phyloP scores from a whole-genome alignment of 2,113 vertebrate genomes.

The Actenoides lindsayi region DNA sequence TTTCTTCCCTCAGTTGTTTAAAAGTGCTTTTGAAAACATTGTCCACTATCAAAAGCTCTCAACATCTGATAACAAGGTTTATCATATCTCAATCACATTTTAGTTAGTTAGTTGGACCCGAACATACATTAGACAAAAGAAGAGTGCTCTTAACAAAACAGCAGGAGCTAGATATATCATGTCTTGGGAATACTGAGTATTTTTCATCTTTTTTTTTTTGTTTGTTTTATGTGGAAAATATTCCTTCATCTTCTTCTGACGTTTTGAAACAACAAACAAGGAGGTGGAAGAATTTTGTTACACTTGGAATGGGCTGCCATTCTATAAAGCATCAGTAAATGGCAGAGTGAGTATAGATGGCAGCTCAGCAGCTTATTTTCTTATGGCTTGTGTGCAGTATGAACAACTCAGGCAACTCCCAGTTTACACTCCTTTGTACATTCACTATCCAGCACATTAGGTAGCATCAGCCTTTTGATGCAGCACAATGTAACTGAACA shows the following conservation, averaged over 20 bases:
- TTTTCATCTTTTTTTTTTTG: background rate
- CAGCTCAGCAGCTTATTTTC: background rate
- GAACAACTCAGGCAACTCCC: background rate
- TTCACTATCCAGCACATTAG: background rate
- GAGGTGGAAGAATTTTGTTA: background rate
- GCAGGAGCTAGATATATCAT: fast-evolving
- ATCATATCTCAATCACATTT: background rate
- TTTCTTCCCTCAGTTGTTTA: background rate
- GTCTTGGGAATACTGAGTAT: background rate
- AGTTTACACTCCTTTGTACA: background rate
- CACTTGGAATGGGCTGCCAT: background rate
- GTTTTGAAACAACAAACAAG: background rate
- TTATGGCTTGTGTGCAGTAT: background rate
- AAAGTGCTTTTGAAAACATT: background rate
- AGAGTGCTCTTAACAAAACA: background rate
- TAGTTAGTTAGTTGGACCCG: background rate
- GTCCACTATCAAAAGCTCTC: background rate
- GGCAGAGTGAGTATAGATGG: background rate
- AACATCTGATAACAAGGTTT: background rate
- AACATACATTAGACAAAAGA: background rate
- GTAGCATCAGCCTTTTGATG: background rate
- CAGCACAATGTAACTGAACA: background rate
- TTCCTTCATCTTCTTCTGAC: background rate
- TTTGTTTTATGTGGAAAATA: background rate
- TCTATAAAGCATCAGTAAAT: background rate